phyloP scores from a whole-genome alignment of 2,113 vertebrate genomes.

The Lagopus leucura region DNA sequence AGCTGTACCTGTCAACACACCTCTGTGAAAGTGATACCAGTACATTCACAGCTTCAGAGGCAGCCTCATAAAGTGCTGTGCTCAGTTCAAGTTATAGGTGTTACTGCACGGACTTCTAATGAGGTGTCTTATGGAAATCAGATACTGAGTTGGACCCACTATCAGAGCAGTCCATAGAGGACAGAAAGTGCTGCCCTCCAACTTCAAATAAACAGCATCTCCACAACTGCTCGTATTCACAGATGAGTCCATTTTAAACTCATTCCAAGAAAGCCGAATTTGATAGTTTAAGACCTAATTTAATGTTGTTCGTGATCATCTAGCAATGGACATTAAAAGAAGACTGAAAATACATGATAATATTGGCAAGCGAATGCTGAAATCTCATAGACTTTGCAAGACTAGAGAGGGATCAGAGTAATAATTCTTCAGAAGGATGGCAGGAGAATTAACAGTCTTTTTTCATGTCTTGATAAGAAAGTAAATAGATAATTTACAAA shows the following conservation, averaged over 20 bases:
- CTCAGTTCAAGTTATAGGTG: not conserved
- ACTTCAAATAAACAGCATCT: not conserved
- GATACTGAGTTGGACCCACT: not conserved
- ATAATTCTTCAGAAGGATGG: not conserved
- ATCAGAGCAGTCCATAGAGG: not conserved
- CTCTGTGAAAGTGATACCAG: not conserved
- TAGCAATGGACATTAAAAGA: not conserved
- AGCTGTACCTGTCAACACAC: not conserved
- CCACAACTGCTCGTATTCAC: not conserved
- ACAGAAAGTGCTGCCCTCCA: not conserved
- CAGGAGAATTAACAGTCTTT: constrained; percentile 13
- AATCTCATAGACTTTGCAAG: not conserved
- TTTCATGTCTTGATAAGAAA: not conserved
- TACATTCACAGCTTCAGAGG: not conserved
- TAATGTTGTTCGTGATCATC: not conserved
- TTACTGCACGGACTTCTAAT: not conserved
- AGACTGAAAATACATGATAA: not conserved
- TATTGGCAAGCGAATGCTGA: not conserved
- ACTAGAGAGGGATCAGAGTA: not conserved
- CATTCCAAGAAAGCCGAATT: not conserved
- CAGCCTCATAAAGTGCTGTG: not conserved
- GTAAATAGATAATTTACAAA: constrained; percentile 36
- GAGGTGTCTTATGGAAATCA: not conserved
- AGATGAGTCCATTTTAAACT: not conserved
- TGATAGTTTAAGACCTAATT: not conserved